phyloP scores from a whole-genome alignment of 2,888 invertebrate genomes.

The Dryadula phaetusa region DNA sequence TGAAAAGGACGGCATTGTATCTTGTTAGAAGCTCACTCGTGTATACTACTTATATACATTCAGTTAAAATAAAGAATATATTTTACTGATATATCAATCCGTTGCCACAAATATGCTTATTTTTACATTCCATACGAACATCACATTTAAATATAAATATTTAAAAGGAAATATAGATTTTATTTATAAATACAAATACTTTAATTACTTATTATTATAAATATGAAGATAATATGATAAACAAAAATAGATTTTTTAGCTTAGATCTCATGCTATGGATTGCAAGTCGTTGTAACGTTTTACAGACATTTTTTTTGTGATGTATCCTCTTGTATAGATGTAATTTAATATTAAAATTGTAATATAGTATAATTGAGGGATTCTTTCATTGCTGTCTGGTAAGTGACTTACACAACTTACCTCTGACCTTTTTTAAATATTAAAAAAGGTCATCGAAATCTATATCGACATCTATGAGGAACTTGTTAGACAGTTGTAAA shows the following conservation, averaged over 20 bases:
- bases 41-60: not conserved
- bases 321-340: conserved; percentile 42
- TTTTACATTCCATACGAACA: conserved; percentile 12
- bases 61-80: not conserved
- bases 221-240: not conserved
- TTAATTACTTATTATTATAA: conserved; percentile 3
- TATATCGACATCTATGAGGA: not conserved
- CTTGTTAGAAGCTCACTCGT: too few relatives aligned
- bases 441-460: not conserved
- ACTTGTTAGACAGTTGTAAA: conserved; percentile 9
- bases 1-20: not conserved
- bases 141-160: conserved; percentile 15
- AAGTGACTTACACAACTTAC: conserved; percentile 16
- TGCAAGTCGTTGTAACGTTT: conserved; percentile 34
- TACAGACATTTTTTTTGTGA: conserved; percentile 49
- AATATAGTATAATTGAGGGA: conserved; percentile 40
- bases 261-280: not conserved
- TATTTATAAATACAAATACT: conserved; percentile 11
- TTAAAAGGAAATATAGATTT: not conserved
- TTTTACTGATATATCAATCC: conserved; percentile 16
- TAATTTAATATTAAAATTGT: conserved; percentile 44
- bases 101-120: conserved; percentile 21
- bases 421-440: not conserved
- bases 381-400: conserved; percentile 28
- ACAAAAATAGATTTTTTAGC: not conserved